A percentile compares a stretch with the other conserved stretches of the same genome.
Evolutionary conservation across 1,140 invertebrate species (phyloP).

Genomic region (Bombus impatiens): DNA sequence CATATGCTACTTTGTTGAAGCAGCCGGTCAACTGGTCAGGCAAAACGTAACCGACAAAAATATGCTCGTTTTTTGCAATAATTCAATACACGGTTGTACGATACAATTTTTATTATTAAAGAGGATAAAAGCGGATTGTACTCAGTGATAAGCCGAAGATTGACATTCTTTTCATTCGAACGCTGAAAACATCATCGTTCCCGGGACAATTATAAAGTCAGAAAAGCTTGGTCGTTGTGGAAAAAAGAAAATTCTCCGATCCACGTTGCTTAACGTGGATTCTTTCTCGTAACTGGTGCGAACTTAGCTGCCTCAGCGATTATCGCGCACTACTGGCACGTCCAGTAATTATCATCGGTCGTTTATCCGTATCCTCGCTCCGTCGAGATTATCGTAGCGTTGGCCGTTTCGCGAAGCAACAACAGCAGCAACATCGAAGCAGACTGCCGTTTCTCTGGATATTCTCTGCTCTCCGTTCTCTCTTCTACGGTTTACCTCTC

Average conservation of each 20-base stretch:
- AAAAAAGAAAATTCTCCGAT: conserved; percentile 16
- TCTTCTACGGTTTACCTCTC: conserved; percentile 12
- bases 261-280: conserved; percentile 5
- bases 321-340: conserved; percentile 72
- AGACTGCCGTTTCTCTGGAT: conserved; percentile 29
- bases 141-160: neutral
- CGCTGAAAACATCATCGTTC: neutral
- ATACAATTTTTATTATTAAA: neutral
- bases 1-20: neutral
- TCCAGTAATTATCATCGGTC: conserved; percentile 72
- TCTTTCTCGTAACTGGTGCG: conserved; percentile 63
- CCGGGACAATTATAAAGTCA: neutral
- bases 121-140: neutral
- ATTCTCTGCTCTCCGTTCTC: conserved; percentile 4
- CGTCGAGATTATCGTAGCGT: conserved; percentile 33
- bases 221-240: neutral
- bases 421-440: neutral
- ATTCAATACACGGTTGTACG: neutral
- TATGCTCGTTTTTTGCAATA: neutral
- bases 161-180: neutral
- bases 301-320: conserved; percentile 70
- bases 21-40: neutral
- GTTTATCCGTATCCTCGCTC: conserved; percentile 42
- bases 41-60: neutral
- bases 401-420: conserved; percentile 12